Evolutionary conservation across 1,140 invertebrate genomes (phyloP), one percentile per base, ranked within the genome.

Genomic region (Schlechtendalia chinensis): DNA sequence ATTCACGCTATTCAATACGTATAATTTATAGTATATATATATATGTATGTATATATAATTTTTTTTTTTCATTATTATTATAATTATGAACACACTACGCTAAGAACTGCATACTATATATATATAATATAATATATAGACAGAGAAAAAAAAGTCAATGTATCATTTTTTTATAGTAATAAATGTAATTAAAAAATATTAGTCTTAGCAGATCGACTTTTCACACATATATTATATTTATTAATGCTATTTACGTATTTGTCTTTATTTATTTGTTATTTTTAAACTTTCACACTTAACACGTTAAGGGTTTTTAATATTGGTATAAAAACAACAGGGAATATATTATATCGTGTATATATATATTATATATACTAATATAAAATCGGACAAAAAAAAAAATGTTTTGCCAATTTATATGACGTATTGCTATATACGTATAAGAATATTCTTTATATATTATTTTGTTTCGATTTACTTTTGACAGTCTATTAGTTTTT

Each of bases 181-280:
- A 72, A 72, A 72, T 72, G 53, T 72, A 72, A 24, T 72, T 72
- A 72, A 72, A 72, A 72, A 72, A 72, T 72, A 72, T 53, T 72
- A 72, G 69, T 72, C 69, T 72, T 72, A 72, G 69, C 69, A 29
- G 47, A 29, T 72, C 50, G 50, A 72, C 50, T 72, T 72, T 72
- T 72, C 69, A 72, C 69, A 72, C 69, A 72, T 53, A 19, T 54
- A 72, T 50, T 24, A 54, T 54, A 29, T 72, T 53, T 27, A 53
- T 72, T 72, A 72, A 72, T 54, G 16, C 69, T 72, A 72, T 72
- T 72, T 72, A 72, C 69, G 69, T 72, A 72, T 72, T 72, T 72
- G 69, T 72, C 24, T 72, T 72, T 72, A 47, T 19, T 72, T 12
- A 0, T 72, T 69, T 19, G 53, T 50, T 3, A 39, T 8, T 39